phyloP scores from a whole-genome alignment of 2,797 vertebrate species.

The Enteromius trimaculatus region DNA sequence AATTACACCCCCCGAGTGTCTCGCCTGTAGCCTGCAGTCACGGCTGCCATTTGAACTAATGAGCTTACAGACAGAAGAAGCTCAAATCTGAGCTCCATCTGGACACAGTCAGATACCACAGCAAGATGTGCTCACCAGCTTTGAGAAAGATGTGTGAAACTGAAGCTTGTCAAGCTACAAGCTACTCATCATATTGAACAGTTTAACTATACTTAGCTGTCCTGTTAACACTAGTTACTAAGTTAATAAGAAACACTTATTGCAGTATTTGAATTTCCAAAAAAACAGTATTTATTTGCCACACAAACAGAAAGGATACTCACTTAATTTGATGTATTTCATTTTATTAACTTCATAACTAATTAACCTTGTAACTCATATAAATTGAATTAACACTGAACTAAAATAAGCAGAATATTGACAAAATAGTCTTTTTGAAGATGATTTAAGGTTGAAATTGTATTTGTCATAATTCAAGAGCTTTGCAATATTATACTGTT shows the following conservation, averaged over 20 bases:
- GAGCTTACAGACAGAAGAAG: constrained; percentile 63
- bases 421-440: neutral
- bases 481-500: neutral
- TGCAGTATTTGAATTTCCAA: neutral
- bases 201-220: neutral
- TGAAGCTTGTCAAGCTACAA: neutral
- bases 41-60: constrained; percentile 60
- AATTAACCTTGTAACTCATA: neutral
- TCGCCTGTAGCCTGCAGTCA: constrained; percentile 39
- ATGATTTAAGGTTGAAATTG: neutral
- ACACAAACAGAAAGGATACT: neutral
- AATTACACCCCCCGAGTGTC: constrained; percentile 7
- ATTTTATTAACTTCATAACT: neutral
- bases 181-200: neutral
- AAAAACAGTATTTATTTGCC: neutral
- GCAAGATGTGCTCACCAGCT: neutral
- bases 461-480: neutral
- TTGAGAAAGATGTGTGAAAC: neutral
- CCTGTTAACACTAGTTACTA: neutral
- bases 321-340: too few species aligned
- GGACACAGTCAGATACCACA: constrained; percentile 42
- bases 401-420: neutral
- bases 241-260: neutral
- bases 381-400: neutral
- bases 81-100: constrained; percentile 69